Percentiles rank a stretch among this genome's conserved stretches.
These are phyloP conservation scores for Zelleria hepariella DNA, from an alignment of 2,888 invertebrate genomes.

Conservation along the genomic window DNA sequence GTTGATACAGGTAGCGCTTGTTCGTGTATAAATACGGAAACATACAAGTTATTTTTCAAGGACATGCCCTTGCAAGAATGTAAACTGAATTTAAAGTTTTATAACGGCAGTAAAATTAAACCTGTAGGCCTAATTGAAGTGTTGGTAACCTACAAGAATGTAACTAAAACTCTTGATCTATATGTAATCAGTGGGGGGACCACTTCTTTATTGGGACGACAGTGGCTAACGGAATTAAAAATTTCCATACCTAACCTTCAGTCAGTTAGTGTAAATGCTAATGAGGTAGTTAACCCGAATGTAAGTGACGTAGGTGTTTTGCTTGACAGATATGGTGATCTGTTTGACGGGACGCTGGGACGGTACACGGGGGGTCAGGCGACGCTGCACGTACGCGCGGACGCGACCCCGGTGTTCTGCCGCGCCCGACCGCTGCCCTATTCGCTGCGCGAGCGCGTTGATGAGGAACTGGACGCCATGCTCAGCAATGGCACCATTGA, in stretches of 20 bases:
- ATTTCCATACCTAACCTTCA: background rate
- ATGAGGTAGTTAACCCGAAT: background rate
- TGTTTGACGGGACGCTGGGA: conserved; percentile 5
- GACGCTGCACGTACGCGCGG: conserved; percentile 5
- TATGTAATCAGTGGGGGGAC: no score
- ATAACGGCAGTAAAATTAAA: no score
- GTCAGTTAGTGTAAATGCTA: background rate
- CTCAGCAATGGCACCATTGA: background rate
- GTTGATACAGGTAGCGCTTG: conserved; percentile 8
- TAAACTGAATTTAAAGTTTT: background rate
- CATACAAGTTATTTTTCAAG: no score
- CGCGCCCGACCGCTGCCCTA: conserved; percentile 4
- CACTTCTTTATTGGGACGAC: no score
- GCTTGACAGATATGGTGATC: background rate
- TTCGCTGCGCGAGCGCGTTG: background rate
- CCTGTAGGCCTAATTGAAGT: no score
- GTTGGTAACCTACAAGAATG: conserved; percentile 9
- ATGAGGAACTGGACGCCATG: background rate
- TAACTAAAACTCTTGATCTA: no score
- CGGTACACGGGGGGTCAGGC: conserved; percentile 4
- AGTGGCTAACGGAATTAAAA: conserved; percentile 12
- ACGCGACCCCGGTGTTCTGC: conserved; percentile 4
- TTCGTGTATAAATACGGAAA: conserved; percentile 8
- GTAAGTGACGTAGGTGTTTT: background rate
- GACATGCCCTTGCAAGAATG: no score